Evolutionary conservation across 2,888 invertebrate species (phyloP).

Genomic region (Gasteruption jaculator): DNA sequence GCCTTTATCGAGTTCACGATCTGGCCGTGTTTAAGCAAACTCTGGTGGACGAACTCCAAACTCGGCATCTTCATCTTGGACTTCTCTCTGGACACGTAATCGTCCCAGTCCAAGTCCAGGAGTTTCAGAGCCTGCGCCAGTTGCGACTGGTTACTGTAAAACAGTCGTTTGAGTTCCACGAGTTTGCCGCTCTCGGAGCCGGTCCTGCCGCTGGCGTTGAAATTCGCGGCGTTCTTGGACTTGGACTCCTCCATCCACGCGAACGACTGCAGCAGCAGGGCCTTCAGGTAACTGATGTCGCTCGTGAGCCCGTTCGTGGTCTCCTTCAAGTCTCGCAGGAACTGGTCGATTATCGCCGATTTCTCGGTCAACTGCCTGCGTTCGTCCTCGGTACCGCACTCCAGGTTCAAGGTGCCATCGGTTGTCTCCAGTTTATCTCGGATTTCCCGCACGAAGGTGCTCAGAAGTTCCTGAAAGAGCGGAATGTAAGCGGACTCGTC

Average conservation of each 20-base stretch:
- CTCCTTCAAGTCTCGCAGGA: slow-evolving; percentile 61
- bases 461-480: too few relatives aligned
- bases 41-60: slow-evolving; percentile 74
- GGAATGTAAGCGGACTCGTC: too few relatives aligned
- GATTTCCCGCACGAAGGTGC: too few relatives aligned
- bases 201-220: slow-evolving; percentile 52
- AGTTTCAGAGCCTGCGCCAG: slow-evolving; percentile 67
- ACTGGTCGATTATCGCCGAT: slow-evolving; percentile 57
- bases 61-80: slow-evolving; percentile 62
- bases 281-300: slow-evolving; percentile 59
- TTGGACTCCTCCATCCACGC: slow-evolving; percentile 59
- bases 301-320: slow-evolving; percentile 58
- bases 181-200: slow-evolving; percentile 66
- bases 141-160: slow-evolving; percentile 72
- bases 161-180: slow-evolving; percentile 64
- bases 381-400: slow-evolving; percentile 60
- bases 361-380: slow-evolving; percentile 54
- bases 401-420: too few relatives aligned
- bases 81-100: slow-evolving; percentile 38
- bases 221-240: slow-evolving; percentile 50
- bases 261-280: slow-evolving; percentile 55
- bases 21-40: slow-evolving; percentile 70
- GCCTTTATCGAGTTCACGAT: slow-evolving; percentile 59
- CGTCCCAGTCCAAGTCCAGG: slow-evolving; percentile 75
- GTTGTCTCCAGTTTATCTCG: too few relatives aligned